Evolutionary conservation across 2,113 vertebrate species (phyloP), one percentile per base, ranked within the genome.

Genomic region (Cololabis saira): DNA sequence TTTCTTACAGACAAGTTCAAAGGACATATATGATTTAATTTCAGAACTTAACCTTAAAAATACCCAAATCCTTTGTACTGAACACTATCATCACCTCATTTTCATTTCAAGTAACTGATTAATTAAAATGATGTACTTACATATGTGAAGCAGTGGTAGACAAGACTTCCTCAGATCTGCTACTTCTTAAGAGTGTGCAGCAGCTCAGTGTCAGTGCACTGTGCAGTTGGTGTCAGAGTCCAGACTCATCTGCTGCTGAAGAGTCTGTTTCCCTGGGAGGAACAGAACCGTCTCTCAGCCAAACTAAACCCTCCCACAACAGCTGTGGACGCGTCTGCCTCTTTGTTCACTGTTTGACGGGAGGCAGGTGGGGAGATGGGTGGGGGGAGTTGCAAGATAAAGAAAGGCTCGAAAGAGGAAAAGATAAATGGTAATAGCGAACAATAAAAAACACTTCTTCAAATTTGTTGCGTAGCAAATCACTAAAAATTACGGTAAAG

Each of bases 211-310:
- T 67, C 51, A 33, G 22, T n/a, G n/a, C n/a, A n/a, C n/a, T n/a
- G n/a, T n/a, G n/a, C n/a, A n/a, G n/a, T n/a, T n/a, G n/a, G n/a
- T n/a, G n/a, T n/a, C n/a, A 37, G 65, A 69, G 67, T 12, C 17
- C 44, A 63, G 41, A 67, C 80, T 85, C 79, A 73, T 74, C 73
- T 84, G 84, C 77, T 80, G 53, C 81, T 80, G 74, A 58, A 84
- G 67, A 48, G 67, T 81, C 71, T 71, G 77, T 2, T 62, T 44
- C 52, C 19, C 74, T 54, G 82, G 84, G 86, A 33, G 81, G 83
- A 44, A 73, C 71, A 54, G 27, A 52, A 71, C 24, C 52, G 67
- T 58, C 59, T 55, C 43, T 78, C 52, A 15, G n/a, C 42, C 21
- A n/a, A n/a, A n/a, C n/a, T 37, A 18, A 69, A 37, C 63, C 45